phyloP scores from a whole-genome alignment of 1,140 invertebrate genomes.

The Acyrthosiphon pisum region DNA sequence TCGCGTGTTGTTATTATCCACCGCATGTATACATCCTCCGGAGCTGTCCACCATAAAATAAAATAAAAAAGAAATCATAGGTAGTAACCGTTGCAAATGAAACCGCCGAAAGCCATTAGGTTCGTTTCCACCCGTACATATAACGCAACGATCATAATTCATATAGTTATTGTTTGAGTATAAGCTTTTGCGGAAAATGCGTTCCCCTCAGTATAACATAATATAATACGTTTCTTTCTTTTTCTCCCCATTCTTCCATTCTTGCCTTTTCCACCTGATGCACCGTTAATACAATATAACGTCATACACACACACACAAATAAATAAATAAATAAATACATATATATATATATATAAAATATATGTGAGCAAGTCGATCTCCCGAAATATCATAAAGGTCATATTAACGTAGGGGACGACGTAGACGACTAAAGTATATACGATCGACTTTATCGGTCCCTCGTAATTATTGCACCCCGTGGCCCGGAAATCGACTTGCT shows the following conservation, averaged over 20 bases:
- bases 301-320: neutral
- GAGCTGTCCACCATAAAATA: neutral
- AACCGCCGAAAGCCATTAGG: conserved; percentile 30
- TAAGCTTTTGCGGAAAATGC: conserved; percentile 40
- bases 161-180: conserved; percentile 38
- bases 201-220: conserved; percentile 13
- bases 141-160: conserved; percentile 26
- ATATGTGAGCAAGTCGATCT: neutral
- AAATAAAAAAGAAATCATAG: conserved; percentile 30
- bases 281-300: conserved; percentile 7
- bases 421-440: neutral
- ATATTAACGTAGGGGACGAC: neutral
- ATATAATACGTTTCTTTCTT: conserved; percentile 6
- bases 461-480: conserved; percentile 33
- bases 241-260: neutral
- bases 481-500: conserved; percentile 38
- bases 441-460: conserved; percentile 5
- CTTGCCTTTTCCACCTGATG: conserved; percentile 30
- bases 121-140: neutral
- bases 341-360: too few species aligned
- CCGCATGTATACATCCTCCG: neutral
- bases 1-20: conserved; percentile 25
- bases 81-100: conserved; percentile 6
- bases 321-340: neutral
- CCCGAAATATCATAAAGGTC: neutral